Evolutionary conservation across 2,888 invertebrate genomes (phyloP).

Genomic region (Neoitamus cyanurus): DNA sequence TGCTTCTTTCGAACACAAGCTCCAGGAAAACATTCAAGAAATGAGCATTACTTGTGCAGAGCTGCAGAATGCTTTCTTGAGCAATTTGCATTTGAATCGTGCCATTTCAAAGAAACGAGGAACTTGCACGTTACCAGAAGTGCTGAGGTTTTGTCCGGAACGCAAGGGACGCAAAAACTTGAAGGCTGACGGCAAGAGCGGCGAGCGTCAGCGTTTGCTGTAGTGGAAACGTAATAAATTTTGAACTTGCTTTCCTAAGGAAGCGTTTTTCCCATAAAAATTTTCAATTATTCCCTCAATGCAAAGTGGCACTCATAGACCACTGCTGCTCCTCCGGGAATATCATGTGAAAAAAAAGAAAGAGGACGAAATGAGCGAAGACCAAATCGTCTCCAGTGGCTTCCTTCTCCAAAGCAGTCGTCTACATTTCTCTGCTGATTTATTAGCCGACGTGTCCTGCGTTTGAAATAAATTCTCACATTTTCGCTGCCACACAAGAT

Average conservation of each 20-base stretch:
- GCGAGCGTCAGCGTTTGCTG: neutral
- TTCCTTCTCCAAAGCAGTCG: neutral
- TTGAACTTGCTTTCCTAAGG: constrained; percentile 18
- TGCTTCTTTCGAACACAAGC: neutral
- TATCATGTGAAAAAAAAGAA: neutral
- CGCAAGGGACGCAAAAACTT: neutral
- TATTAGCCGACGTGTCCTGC: constrained; percentile 45
- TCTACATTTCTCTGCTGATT: constrained; percentile 37
- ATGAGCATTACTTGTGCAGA: neutral
- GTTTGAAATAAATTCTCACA: constrained; percentile 39
- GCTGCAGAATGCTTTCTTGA: neutral
- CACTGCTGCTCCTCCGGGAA: neutral
- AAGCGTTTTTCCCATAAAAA: constrained; percentile 47
- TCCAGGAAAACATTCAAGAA: neutral
- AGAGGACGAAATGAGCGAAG: neutral
- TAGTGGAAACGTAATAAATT: constrained; percentile 43
- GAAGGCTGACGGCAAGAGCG: neutral
- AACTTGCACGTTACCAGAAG: neutral
- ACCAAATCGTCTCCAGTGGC: neutral
- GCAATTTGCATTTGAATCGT: constrained; percentile 15
- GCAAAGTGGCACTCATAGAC: constrained; percentile 15
- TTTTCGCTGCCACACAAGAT: constrained; percentile 9
- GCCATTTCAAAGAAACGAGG: neutral
- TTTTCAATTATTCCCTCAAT: constrained; percentile 48
- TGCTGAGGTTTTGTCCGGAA: neutral